A percentile compares a stretch with the other conserved stretches of the same genome.
Conservation (phyloP, 2,113 vertebrate genomes). For the Prolemur simus region DNA sequence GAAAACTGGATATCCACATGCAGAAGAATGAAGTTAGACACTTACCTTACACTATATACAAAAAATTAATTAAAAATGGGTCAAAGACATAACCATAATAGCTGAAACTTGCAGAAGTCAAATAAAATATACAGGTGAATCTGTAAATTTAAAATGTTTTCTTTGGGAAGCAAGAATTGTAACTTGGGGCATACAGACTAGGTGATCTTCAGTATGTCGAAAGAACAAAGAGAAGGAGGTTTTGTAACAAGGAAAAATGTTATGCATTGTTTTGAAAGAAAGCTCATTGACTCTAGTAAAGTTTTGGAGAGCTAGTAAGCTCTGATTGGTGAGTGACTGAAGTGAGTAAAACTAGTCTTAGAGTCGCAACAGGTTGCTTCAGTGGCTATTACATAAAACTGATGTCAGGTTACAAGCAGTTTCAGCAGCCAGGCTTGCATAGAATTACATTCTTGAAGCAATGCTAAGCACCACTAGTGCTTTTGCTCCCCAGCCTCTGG, state of each 20-base stretch:
- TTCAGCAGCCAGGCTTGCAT: background rate
- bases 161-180: background rate
- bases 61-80: background rate
- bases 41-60: background rate
- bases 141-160: background rate
- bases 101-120: background rate
- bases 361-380: background rate
- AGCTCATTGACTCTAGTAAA: background rate
- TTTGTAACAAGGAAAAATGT: background rate
- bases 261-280: background rate
- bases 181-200: background rate
- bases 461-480: background rate
- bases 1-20: background rate
- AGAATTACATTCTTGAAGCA: background rate
- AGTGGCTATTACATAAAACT: background rate
- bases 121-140: background rate
- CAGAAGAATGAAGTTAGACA: background rate
- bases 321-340: background rate
- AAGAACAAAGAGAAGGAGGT: background rate
- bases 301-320: background rate
- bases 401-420: background rate
- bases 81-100: conserved; percentile 10
- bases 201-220: background rate
- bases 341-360: background rate
- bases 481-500: background rate